Base-by-base conservation (phyloP, 2,113 vertebrate species). In the Platichthys stellatus region DNA sequence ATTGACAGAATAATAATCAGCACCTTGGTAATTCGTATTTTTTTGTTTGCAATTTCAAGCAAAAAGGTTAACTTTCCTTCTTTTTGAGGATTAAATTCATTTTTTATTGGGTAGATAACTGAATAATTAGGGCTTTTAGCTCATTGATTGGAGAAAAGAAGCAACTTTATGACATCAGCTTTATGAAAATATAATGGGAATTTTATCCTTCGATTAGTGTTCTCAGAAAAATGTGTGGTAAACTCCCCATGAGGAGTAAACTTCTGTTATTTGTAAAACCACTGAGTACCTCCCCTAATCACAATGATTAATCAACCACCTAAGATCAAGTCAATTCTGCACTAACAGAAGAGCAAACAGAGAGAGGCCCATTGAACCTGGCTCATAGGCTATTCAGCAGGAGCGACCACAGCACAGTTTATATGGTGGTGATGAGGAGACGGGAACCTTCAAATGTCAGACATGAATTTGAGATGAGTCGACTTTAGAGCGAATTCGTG, bases 271-370 rank as follows among this genome's bases (percentile, higher is more conserved):
- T 8, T 38, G 35, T 38, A 10, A 47, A 71, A 78, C 75, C 40
- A 51, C 64, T 51, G 58, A 60, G 70, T 18, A 63, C 59, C 68
- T 82, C 78, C 24, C 86, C 26, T 74, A 78, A 89, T 89, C 53
- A 80, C 38, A 47, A 10, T 31, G 62, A 82, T 72, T 82, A 70
- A 88, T 79, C 76, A 62, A 63, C 59, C 20, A 28, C 62, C 51
- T 67, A 56, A 69, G 78, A 78, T 77, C 74, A 72, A 70, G 77
- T 84, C 61, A 51, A 70, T 84, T 54, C 83, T 68, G 23, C 57
- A 70, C 72, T 67, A 78, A 84, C 47, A 63, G 45, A 58, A 31
- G 17, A 26, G 47, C 70, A 63, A 67, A 62, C 70, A 73, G 3
- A 63, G 64, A 74, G 66, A 72, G 47, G 54, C 69, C 70, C 66